These are phyloP conservation scores for Zaprionus nigranus DNA, from an alignment of 1,140 invertebrate genomes.

Conservation along the genomic window DNA sequence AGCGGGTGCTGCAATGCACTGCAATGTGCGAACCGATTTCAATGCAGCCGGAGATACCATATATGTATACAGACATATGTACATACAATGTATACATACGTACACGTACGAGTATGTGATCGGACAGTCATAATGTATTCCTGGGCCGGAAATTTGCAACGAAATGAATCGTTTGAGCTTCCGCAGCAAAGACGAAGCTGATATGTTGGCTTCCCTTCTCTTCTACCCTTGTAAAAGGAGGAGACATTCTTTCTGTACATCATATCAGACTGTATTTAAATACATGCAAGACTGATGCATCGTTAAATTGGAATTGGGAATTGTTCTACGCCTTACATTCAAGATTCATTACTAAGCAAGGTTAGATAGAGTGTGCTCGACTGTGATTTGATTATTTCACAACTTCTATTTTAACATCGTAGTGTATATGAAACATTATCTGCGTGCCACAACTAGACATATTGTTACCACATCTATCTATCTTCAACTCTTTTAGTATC, in stretches of 20 bases:
- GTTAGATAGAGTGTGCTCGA: too few relatives aligned
- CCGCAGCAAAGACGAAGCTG: neutral
- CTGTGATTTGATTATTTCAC: too few relatives aligned
- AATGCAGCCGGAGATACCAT: neutral
- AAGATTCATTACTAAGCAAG: too few relatives aligned
- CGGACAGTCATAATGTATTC: neutral
- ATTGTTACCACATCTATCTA: neutral
- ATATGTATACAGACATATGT: neutral
- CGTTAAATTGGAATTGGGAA: too few relatives aligned
- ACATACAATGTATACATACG: neutral
- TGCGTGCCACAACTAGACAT: neutral
- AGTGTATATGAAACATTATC: too few relatives aligned
- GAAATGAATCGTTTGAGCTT: neutral
- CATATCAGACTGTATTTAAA: too few relatives aligned
- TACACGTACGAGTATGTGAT: too few relatives aligned
- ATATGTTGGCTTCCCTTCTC: neutral
- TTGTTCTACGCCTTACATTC: too few relatives aligned
- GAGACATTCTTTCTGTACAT: too few relatives aligned
- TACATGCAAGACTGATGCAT: too few relatives aligned
- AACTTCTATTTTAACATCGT: too few relatives aligned
- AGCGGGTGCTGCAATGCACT: constrained; percentile 8
- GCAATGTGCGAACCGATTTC: constrained; percentile 2
- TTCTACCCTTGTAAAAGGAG: neutral
- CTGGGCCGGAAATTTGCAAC: constrained; percentile 3
- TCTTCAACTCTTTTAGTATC: neutral